Evolutionary conservation across 2,797 vertebrate genomes (phyloP).

Genomic region (Lateolabrax maculatus): DNA sequence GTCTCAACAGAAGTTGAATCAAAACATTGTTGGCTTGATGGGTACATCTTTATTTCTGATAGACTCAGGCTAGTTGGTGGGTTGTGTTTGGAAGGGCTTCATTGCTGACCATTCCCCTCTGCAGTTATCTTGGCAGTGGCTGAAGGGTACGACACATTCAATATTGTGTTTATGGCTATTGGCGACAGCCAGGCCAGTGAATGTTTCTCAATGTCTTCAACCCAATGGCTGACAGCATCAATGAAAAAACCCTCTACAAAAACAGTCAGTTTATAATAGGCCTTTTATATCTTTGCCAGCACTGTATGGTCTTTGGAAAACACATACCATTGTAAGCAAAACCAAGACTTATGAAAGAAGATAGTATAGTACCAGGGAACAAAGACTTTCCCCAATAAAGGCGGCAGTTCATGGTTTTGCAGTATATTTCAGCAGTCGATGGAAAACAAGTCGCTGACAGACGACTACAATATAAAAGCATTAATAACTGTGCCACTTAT

Average conservation of each 20-base stretch:
- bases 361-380: constrained; percentile 43
- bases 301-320: constrained; percentile 58
- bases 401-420: constrained; percentile 49
- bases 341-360: constrained; percentile 55
- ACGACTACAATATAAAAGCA: constrained; percentile 49
- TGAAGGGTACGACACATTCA: constrained; percentile 76
- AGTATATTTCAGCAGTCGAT: constrained; percentile 35
- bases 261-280: constrained; percentile 67
- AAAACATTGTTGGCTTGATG: constrained; percentile 68
- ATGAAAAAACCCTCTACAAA: constrained; percentile 55
- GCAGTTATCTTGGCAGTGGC: constrained; percentile 76
- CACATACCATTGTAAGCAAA: constrained; percentile 60
- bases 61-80: constrained; percentile 45
- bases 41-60: constrained; percentile 68
- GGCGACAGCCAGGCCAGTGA: constrained; percentile 70
- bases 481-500: constrained; percentile 59
- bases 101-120: constrained; percentile 72
- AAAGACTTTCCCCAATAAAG: constrained; percentile 53
- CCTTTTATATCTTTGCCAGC: constrained; percentile 67
- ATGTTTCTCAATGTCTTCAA: constrained; percentile 75
- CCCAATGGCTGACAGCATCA: constrained; percentile 64
- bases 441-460: constrained; percentile 55
- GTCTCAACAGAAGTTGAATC: constrained; percentile 59
- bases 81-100: constrained; percentile 69
- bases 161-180: constrained; percentile 82